Percentiles rank a stretch among this genome's conserved stretches.
These are phyloP conservation scores for Hipparchia semele DNA, from an alignment of 2,888 invertebrate genomes.

Conservation along the genomic window DNA sequence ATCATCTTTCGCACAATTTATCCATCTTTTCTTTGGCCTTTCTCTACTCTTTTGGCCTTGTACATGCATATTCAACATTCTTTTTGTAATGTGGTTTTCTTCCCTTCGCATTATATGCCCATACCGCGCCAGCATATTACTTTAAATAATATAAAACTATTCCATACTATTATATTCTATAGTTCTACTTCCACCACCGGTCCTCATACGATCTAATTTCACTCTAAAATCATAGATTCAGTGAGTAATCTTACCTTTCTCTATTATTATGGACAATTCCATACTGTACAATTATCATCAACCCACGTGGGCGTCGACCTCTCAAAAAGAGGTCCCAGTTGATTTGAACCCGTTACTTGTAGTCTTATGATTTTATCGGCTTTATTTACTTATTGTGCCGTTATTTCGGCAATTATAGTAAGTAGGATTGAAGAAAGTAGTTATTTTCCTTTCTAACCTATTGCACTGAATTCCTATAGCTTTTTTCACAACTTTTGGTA, in stretches of 20 bases:
- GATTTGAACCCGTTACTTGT: conserved; percentile 31
- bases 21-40: too few relatives aligned
- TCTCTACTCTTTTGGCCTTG: too few relatives aligned
- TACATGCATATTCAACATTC: too few relatives aligned
- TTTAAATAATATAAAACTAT: too few relatives aligned
- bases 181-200: not conserved
- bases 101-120: too few relatives aligned
- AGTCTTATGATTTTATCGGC: conserved; percentile 33
- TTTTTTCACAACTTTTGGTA: not conserved
- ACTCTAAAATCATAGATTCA: conserved; percentile 3
- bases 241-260: conserved; percentile 3
- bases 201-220: not conserved
- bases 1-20: too few relatives aligned
- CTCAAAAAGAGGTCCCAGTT: conserved; percentile 31
- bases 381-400: conserved; percentile 35
- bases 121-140: too few relatives aligned
- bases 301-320: conserved; percentile 30
- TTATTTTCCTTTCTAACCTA: conserved; percentile 34
- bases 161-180: too few relatives aligned
- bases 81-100: too few relatives aligned
- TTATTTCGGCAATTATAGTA: conserved; percentile 36
- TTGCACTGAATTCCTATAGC: conserved; percentile 7
- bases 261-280: conserved; percentile 8
- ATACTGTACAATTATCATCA: conserved; percentile 20
- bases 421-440: conserved; percentile 31